Percentiles rank a stretch among this genome's conserved stretches.
phyloP scores from a whole-genome alignment of 1,140 invertebrate genomes.

The Eubasilissa regina region DNA sequence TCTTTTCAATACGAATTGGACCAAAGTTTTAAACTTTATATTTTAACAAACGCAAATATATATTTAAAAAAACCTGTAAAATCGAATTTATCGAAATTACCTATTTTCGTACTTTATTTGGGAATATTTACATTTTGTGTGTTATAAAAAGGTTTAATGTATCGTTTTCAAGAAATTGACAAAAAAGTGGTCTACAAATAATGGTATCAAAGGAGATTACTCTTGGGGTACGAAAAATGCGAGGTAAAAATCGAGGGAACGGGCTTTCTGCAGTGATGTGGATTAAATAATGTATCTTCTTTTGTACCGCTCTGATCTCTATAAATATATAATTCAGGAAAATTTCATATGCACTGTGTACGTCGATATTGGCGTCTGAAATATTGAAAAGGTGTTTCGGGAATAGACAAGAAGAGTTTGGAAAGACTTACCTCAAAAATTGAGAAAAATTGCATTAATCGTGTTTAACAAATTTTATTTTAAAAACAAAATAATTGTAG shows the following conservation, averaged over 20 bases:
- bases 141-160: too few species aligned
- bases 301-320: slow-evolving; percentile 52
- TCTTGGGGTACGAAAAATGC: slow-evolving; percentile 26
- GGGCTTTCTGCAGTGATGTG: slow-evolving; percentile 47
- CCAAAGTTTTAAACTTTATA: too few species aligned
- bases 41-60: too few species aligned
- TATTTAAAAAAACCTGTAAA: too few species aligned
- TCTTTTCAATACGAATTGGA: too few species aligned
- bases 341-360: slow-evolving; percentile 58
- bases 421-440: neutral
- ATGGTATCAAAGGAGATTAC: slow-evolving; percentile 41
- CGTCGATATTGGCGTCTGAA: slow-evolving; percentile 57
- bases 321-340: slow-evolving; percentile 58
- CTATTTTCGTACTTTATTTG: too few species aligned
- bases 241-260: slow-evolving; percentile 55
- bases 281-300: slow-evolving; percentile 59
- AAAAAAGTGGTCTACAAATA: slow-evolving; percentile 41
- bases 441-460: too few species aligned
- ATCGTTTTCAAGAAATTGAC: neutral
- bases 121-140: too few species aligned
- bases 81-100: too few species aligned
- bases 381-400: slow-evolving; percentile 53
- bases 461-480: too few species aligned
- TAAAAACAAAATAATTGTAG: too few species aligned
- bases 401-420: slow-evolving; percentile 39